phyloP scores from a whole-genome alignment of 2,797 vertebrate species.

The Naso thynnoides region DNA sequence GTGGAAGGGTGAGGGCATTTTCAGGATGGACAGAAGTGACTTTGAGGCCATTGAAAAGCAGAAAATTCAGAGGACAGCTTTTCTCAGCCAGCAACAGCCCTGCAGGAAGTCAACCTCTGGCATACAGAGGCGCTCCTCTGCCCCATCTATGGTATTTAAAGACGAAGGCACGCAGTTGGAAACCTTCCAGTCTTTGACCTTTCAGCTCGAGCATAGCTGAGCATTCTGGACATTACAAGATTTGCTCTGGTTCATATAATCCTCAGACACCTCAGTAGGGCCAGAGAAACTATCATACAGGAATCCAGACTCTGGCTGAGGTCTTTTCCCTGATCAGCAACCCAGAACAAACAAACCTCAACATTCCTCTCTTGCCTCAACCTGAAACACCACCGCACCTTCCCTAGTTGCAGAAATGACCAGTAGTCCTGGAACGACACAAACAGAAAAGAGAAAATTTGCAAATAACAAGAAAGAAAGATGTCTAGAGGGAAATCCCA shows the following conservation, averaged over 20 bases:
- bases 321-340: background rate
- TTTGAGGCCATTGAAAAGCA: conserved; percentile 28
- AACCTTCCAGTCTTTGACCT: conserved; percentile 24
- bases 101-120: conserved; percentile 36
- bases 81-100: conserved; percentile 21
- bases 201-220: background rate
- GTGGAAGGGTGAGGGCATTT: conserved; percentile 24
- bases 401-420: background rate
- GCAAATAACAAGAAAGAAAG: background rate
- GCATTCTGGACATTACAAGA: conserved; percentile 6
- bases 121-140: conserved; percentile 27
- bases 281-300: conserved; percentile 12
- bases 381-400: background rate
- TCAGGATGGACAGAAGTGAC: conserved; percentile 63
- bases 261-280: background rate
- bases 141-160: conserved; percentile 13
- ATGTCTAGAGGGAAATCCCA: background rate
- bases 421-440: background rate
- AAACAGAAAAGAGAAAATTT: background rate
- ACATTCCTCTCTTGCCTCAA: background rate
- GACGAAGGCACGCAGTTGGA: conserved; percentile 24
- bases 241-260: conserved; percentile 15
- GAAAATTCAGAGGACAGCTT: conserved; percentile 34
- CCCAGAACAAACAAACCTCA: conserved; percentile 4
- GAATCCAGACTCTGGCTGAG: conserved; percentile 9